A percentile compares a stretch with the other conserved stretches of the same genome.
Evolutionary conservation across 2,113 vertebrate genomes (phyloP).

Genomic region (Trinectes maculatus): DNA sequence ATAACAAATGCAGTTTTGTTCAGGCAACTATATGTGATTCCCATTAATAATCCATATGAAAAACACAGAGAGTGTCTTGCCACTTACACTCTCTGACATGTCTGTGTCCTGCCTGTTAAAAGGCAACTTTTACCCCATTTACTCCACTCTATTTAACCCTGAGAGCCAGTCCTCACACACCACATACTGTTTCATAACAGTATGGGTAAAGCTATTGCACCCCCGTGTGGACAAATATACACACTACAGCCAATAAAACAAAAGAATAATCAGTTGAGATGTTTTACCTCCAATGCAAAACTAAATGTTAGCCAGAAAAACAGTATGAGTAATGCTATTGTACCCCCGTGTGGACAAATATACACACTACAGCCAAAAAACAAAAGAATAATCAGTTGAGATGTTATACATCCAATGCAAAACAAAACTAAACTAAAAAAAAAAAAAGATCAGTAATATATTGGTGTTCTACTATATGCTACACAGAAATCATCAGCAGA

Average conservation of each 20-base stretch:
- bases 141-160: too few species aligned
- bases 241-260: constrained; percentile 12
- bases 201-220: constrained; percentile 53
- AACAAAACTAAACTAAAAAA: too few species aligned
- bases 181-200: neutral
- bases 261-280: too few species aligned
- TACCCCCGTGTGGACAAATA: constrained; percentile 69
- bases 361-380: constrained; percentile 13
- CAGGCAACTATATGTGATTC: neutral
- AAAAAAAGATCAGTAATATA: too few species aligned
- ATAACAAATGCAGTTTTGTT: constrained; percentile 9
- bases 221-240: constrained; percentile 65
- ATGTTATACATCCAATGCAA: too few species aligned
- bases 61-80: neutral
- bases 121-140: too few species aligned
- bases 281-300: too few species aligned
- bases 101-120: constrained; percentile 7
- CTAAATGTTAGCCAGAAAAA: too few species aligned
- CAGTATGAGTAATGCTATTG: constrained; percentile 40
- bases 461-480: neutral
- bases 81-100: neutral
- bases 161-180: too few species aligned
- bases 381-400: too few species aligned
- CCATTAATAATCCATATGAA: constrained; percentile 33
- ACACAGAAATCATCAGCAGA: neutral